Evolutionary conservation across 2,888 invertebrate species (phyloP), one percentile per base, ranked within the genome.

Genomic region (Palloptera scutellata): DNA sequence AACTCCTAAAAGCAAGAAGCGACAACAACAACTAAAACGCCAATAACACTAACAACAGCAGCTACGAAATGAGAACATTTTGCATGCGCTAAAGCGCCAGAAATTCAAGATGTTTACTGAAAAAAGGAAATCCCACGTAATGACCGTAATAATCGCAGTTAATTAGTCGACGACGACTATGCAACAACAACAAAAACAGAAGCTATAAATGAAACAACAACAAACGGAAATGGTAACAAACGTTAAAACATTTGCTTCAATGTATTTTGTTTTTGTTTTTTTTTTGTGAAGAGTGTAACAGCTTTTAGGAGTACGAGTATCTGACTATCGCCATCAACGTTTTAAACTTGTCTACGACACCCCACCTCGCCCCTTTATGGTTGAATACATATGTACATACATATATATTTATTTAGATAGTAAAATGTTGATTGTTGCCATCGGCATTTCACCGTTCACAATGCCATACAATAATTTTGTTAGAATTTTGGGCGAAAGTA

Each of bases 61-160:
- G 62, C 60, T 62, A 67, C 64, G 52, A 30, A 30, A 61, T 60
- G 57, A 62, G 63, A 65, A 51, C 45, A 12, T 53, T 63, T 43
- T 67, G 71, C 72, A 65, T 74, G 71, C 61, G 70, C 30, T 30
- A 70, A 72, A 75, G 75, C 76, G 78, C 78, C 75, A 79, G 82
- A 74, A 80, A 80, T 77, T 81, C 81, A 81, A 81, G 81, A 81
- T 81, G 80, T 80, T 81, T 76, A 77, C 78, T 77, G 64, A 54
- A 64, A 68, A 68, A 70, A 71, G 82, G 80, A 83, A 83, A 84
- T 83, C 82, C 83, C 83, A 83, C 84, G 83, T 83, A 83, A 83
- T 83, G 83, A 83, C 83, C 83, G 83, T 84, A 83, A 83, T 83
- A 83, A 83, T 84, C 83, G 83, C 79, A 83, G 83, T 83, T 83